These are phyloP conservation scores for Manis pentadactyla DNA, from an alignment of 2,797 vertebrate genomes.

Conservation along the genomic window DNA sequence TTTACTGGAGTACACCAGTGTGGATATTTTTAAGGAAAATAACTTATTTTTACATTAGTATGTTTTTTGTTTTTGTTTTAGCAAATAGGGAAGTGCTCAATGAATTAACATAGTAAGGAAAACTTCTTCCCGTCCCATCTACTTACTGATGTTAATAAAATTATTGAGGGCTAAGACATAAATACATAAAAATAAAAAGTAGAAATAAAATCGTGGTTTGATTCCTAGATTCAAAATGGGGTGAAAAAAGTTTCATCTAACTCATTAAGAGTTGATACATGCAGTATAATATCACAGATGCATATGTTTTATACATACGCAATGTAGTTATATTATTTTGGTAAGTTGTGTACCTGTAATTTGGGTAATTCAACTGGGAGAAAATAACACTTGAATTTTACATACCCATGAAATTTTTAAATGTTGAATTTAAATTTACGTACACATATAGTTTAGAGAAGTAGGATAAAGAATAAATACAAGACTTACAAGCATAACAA, in stretches of 20 bases:
- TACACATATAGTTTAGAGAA: background rate
- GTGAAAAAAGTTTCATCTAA: background rate
- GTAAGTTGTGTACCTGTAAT: background rate
- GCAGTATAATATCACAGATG: background rate
- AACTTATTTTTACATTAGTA: background rate
- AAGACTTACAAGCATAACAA: background rate
- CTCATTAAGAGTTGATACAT: background rate
- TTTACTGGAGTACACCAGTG: background rate
- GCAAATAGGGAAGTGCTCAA: background rate
- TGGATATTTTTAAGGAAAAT: background rate
- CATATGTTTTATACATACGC: background rate
- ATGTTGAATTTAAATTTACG: constrained; percentile 24
- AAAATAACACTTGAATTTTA: constrained; percentile 7
- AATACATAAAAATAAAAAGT: constrained; percentile 5
- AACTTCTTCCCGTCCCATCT: background rate
- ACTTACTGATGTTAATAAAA: background rate
- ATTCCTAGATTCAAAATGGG: constrained; percentile 21
- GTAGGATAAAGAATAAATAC: background rate
- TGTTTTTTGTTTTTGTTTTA: background rate
- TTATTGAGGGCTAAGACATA: background rate
- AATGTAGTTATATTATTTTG: constrained; percentile 3
- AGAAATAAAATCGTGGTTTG: background rate
- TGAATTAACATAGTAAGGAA: background rate
- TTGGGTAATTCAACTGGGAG: background rate
- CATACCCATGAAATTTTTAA: background rate